Evolutionary conservation across 2,888 invertebrate species (phyloP).

Genomic region (Hydropsyche betteni): DNA sequence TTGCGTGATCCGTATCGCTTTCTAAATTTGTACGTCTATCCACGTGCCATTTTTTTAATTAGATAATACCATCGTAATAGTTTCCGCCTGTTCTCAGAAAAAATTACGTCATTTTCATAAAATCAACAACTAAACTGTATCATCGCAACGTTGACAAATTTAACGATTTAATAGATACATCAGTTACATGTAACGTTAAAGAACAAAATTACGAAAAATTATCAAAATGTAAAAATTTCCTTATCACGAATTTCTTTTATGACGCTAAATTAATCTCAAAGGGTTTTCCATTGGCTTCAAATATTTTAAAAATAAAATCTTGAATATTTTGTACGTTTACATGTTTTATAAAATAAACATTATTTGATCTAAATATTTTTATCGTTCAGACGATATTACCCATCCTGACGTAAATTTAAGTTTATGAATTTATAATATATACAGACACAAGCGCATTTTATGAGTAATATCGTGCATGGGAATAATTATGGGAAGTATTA

Average conservation of each 20-base stretch:
- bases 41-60: conserved; percentile 22
- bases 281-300: no score
- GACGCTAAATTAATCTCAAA: no score
- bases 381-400: background rate
- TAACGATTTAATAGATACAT: no score
- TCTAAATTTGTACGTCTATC: conserved; percentile 14
- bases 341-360: no score
- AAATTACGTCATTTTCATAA: conserved; percentile 33
- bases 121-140: background rate
- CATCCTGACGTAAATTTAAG: background rate
- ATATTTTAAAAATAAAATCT: no score
- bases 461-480: conserved; percentile 2
- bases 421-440: background rate
- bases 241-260: no score
- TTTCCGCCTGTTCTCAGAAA: conserved; percentile 34
- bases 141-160: no score
- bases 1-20: conserved; percentile 29
- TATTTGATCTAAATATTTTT: no score
- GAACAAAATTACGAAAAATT: no score
- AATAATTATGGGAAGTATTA: conserved; percentile 23
- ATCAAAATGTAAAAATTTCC: no score
- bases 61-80: background rate
- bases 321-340: no score
- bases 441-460: conserved; percentile 4
- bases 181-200: no score